These are phyloP conservation scores for Leptinotarsa lineolata DNA, from an alignment of 1,140 invertebrate genomes.

Conservation along the genomic window DNA sequence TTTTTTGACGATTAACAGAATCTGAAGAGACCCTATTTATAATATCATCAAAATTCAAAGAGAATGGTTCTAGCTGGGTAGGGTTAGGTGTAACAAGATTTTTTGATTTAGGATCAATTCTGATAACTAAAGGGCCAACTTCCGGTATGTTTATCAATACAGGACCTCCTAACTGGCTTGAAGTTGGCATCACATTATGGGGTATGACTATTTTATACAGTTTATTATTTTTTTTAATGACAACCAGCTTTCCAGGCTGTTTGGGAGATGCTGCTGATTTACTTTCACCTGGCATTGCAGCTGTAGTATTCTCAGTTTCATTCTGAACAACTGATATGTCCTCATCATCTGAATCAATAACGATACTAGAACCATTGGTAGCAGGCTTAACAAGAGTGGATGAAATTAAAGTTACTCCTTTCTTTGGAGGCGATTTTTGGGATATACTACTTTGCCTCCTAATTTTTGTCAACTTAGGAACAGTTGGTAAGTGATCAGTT, in stretches of 20 bases:
- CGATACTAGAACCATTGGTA: background rate
- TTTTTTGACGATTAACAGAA: background rate
- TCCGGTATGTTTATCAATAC: conserved; percentile 25
- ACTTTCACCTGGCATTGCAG: background rate
- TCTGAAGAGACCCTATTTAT: background rate
- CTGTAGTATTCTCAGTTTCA: background rate
- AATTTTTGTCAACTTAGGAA: conserved; percentile 13
- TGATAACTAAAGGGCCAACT: conserved; percentile 18
- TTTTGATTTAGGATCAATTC: conserved; percentile 8
- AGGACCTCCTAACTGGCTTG: conserved; percentile 8
- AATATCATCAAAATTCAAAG: conserved; percentile 14
- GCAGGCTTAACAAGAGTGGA: background rate
- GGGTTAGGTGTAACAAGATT: background rate
- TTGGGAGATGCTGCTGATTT: background rate
- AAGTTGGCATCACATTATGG: conserved; percentile 12
- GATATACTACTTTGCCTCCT: background rate
- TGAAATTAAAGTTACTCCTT: background rate
- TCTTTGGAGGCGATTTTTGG: background rate
- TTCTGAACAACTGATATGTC: background rate
- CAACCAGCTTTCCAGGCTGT: conserved; percentile 12
- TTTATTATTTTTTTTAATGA: conserved; percentile 11
- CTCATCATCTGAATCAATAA: background rate
- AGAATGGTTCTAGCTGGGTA: conserved; percentile 11
- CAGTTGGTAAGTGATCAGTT: background rate
- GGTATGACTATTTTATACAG: conserved; percentile 17